Evolutionary conservation across 2,888 invertebrate species (phyloP).

Genomic region (Aphrophora alni): DNA sequence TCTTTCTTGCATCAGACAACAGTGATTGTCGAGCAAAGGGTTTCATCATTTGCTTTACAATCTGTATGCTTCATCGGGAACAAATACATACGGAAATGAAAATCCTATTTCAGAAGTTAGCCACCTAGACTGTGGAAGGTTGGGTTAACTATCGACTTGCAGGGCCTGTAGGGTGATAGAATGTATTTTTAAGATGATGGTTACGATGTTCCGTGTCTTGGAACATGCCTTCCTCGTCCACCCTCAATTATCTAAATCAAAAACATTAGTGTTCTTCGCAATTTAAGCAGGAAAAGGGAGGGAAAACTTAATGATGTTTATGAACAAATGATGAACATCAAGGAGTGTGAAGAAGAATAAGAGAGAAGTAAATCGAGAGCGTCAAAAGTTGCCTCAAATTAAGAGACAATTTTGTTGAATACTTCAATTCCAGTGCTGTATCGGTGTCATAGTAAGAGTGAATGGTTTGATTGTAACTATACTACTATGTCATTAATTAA

Average conservation of each 20-base stretch:
- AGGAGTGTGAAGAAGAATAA: slow-evolving; percentile 6
- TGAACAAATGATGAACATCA: slow-evolving; percentile 20
- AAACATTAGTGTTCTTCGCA: slow-evolving; percentile 25
- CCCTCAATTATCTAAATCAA: slow-evolving; percentile 14
- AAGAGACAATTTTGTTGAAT: slow-evolving; percentile 11
- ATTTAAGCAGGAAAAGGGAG: slow-evolving; percentile 24
- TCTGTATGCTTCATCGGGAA: no score
- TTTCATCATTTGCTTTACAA: no score
- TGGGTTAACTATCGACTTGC: no score
- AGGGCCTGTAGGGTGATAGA: no score
- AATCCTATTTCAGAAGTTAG: no score
- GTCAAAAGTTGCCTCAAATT: slow-evolving; percentile 19
- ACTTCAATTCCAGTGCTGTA: slow-evolving; percentile 13
- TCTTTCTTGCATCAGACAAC: no score
- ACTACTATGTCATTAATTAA: no score
- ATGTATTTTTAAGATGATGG: no score
- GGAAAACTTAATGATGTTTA: not conserved
- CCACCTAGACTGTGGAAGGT: no score
- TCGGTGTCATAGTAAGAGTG: slow-evolving; percentile 25
- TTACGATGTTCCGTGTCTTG: not conserved
- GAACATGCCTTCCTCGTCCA: slow-evolving; percentile 12
- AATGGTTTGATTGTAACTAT: not conserved
- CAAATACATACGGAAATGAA: no score
- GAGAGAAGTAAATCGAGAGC: not conserved
- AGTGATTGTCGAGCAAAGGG: no score